Evolutionary conservation across 37 sponge, comb jelly and placozoan species (phyloP).

Genomic region (Cliona cf. orientalis): DNA sequence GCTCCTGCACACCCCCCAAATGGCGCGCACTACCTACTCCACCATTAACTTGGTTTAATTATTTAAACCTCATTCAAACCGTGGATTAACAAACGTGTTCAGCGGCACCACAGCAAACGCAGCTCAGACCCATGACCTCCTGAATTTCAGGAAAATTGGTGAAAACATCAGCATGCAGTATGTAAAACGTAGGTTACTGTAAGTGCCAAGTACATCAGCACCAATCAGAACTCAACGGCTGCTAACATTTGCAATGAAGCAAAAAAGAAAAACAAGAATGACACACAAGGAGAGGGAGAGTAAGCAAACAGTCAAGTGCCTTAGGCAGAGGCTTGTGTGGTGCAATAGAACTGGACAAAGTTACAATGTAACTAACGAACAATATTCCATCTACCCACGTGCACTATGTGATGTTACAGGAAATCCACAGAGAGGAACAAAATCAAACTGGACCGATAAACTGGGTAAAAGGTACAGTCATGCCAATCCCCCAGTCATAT

Average conservation of each 20-base stretch:
- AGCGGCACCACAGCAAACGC: neutral
- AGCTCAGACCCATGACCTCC: constrained; percentile 12
- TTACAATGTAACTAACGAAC: neutral
- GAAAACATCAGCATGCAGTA: neutral
- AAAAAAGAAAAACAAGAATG: neutral
- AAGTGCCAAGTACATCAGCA: neutral
- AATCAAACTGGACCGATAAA: neutral
- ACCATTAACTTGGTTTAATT: no score
- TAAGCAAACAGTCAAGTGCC: neutral
- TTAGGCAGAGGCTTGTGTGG: neutral
- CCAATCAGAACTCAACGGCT: neutral
- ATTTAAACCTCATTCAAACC: no score
- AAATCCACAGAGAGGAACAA: neutral
- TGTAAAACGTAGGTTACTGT: neutral
- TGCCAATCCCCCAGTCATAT: neutral
- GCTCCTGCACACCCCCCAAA: no score
- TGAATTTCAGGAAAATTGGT: constrained; percentile 27
- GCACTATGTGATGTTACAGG: neutral
- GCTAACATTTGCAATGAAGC: neutral
- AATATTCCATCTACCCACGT: neutral
- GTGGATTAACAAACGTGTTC: constrained; percentile 13
- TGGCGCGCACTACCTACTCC: no score
- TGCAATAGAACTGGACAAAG: neutral
- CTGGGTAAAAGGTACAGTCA: neutral
- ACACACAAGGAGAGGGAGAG: neutral